Percentiles rank a stretch among this genome's conserved stretches.
Evolutionary conservation across 2,113 vertebrate genomes (phyloP).

Genomic region (Pica pica): DNA sequence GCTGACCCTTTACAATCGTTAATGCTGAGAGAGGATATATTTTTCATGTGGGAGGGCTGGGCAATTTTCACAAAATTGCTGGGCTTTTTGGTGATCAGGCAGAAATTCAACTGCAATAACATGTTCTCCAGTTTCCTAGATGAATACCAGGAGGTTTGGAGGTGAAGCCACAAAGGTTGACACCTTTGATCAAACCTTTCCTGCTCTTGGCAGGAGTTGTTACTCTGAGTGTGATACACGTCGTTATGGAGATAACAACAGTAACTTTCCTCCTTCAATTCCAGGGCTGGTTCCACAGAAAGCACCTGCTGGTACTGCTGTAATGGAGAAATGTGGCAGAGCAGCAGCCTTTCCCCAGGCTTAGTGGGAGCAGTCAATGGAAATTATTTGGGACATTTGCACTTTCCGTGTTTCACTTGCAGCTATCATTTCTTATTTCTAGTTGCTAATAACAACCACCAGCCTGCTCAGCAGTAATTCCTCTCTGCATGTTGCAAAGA

Average conservation of each 20-base stretch:
- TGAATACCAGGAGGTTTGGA: neutral
- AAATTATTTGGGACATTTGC: neutral
- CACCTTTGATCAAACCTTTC: slow-evolving; percentile 24
- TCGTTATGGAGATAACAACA: neutral
- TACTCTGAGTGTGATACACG: neutral
- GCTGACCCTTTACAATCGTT: neutral
- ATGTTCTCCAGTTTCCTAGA: slow-evolving; percentile 21
- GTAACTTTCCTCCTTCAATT: neutral
- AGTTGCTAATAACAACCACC: neutral
- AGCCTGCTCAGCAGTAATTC: neutral
- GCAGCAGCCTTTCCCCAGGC: neutral
- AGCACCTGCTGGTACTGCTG: neutral
- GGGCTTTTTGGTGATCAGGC: slow-evolving; percentile 37
- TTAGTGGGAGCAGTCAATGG: neutral
- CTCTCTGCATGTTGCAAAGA: neutral
- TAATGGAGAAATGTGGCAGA: neutral
- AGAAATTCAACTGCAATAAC: slow-evolving; percentile 48
- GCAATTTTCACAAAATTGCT: slow-evolving; percentile 37
- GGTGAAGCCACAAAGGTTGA: slow-evolving; percentile 20
- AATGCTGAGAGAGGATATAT: neutral
- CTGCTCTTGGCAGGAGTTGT: neutral
- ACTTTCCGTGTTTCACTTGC: neutral
- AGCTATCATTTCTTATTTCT: neutral
- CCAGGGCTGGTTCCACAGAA: neutral
- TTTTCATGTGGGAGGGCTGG: slow-evolving; percentile 29